Base-by-base conservation (phyloP, 2,113 vertebrate genomes). In the Aphyosemion australe region DNA sequence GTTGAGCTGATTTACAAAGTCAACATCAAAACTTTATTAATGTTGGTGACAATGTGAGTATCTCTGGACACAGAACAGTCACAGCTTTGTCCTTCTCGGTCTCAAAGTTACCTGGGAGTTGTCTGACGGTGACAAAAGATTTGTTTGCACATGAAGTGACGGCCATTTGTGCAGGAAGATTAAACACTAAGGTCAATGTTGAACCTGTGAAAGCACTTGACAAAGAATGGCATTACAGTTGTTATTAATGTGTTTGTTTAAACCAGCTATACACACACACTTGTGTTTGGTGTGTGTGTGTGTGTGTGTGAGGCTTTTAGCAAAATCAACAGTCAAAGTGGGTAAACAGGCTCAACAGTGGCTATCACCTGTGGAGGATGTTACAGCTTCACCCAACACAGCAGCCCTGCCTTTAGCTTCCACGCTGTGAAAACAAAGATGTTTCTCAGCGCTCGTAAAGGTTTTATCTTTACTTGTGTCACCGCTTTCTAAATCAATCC, bases 171-270 rank as follows among this genome's bases (percentile, higher is more conserved):
- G 77, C 65, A 74, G 70, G 73, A 74, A 85, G 84, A 88, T 89
- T 84, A 89, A 86, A 90, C 82, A 74, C 65, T 68, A 51, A 72
- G 83, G 84, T 89, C 80, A 84, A 77, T 79, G 80, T 79, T 82
- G 80, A 80, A 78, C 74, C 83, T 83, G 85, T 76, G 73, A 78
- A 82, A 83, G 82, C 76, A 81, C 86, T 85, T 12, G 37, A 88
- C 74, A 73, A 77, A 82, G 83, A 83, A 87, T 78, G 83, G 64
- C 77, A 77, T 87, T 86, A 85, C 83, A 73, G 79, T 71, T 73
- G 79, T 88, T 87, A 90, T 90, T 91, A 89, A 90, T 89, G 88
- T 88, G 84, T 90, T 84, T 90, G 80, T 78, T 85, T 86, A 76
- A 82, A 86, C 80, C 84, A 45, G 51, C 71, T 61, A 89, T 84